Percentiles rank a stretch among this genome's conserved stretches.
Evolutionary conservation across 1,140 invertebrate species (phyloP).

Genomic region (Camponotus pennsylvanicus): DNA sequence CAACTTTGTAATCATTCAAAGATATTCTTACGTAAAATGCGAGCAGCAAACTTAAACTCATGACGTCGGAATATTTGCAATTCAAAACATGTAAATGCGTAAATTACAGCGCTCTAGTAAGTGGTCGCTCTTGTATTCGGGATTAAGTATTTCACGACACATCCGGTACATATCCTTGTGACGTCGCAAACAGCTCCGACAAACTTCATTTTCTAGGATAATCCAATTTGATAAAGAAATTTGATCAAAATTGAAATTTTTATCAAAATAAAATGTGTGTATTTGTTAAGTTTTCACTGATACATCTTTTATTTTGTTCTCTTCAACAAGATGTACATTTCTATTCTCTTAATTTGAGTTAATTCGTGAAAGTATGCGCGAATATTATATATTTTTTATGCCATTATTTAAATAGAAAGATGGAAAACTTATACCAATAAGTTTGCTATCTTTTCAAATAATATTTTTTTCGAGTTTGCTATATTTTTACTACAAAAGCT

Average conservation of each 20-base stretch:
- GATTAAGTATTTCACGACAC: slow-evolving; percentile 47
- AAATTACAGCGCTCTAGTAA: slow-evolving; percentile 32
- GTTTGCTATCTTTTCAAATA: not conserved
- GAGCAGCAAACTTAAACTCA: not conserved
- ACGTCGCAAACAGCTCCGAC: not conserved
- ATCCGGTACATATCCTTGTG: not conserved
- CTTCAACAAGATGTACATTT: not conserved
- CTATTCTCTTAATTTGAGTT: slow-evolving; percentile 3
- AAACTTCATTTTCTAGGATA: not conserved
- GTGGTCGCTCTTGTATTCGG: slow-evolving; percentile 25
- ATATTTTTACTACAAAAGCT: not conserved
- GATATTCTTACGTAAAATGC: slow-evolving; percentile 32
- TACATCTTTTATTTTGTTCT: not conserved
- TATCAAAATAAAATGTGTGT: not conserved
- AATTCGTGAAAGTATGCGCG: no score
- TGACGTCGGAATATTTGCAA: slow-evolving; percentile 48
- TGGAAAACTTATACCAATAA: not conserved
- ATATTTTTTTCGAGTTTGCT: not conserved
- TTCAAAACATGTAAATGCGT: slow-evolving; percentile 52
- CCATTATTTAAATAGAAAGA: not conserved
- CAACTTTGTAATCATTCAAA: slow-evolving; percentile 24
- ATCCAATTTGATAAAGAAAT: no score
- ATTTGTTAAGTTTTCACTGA: not conserved
- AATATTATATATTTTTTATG: no score
- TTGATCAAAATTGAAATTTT: no score